Conservation (phyloP, 2,888 invertebrate species). For the Amphiduros pacificus region DNA sequence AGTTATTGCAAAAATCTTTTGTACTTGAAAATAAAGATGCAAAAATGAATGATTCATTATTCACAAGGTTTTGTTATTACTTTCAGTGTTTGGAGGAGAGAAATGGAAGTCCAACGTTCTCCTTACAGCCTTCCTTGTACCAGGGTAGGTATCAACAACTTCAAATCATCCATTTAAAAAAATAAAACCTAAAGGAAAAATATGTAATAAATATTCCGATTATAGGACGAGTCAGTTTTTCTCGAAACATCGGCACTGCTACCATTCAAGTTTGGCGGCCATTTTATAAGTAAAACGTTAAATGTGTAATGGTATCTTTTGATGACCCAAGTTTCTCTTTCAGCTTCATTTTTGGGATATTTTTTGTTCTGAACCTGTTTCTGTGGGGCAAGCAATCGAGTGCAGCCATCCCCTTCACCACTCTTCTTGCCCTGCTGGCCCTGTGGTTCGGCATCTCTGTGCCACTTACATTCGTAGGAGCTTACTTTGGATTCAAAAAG, state of each 20-base stretch:
- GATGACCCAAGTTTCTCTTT: slow-evolving; percentile 43
- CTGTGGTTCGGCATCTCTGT: slow-evolving; percentile 99
- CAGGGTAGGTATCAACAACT: too few species aligned
- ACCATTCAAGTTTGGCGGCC: too few species aligned
- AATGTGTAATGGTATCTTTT: too few species aligned
- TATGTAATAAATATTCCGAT: too few species aligned
- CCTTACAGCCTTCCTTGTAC: slow-evolving; percentile 92
- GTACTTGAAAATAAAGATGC: too few species aligned
- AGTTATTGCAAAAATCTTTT: too few species aligned
- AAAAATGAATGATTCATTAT: too few species aligned
- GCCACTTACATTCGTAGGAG: slow-evolving; percentile 95
- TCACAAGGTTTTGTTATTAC: slow-evolving; percentile 2
- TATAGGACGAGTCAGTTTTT: too few species aligned
- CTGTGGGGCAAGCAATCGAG: slow-evolving; percentile 95
- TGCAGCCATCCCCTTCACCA: slow-evolving; percentile 95
- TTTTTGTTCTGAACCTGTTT: slow-evolving; percentile 95
- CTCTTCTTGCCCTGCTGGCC: slow-evolving; percentile 87
- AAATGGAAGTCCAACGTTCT: slow-evolving; percentile 99
- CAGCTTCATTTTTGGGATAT: slow-evolving; percentile 93
- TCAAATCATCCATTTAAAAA: too few species aligned
- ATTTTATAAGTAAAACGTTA: too few species aligned
- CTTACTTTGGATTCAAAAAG: slow-evolving; percentile 97
- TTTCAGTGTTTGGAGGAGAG: slow-evolving; percentile 83
- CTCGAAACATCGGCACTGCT: too few species aligned
- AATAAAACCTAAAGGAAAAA: too few species aligned